phyloP scores from a whole-genome alignment of 2,888 invertebrate species.

The Pseudococcus longispinus region DNA sequence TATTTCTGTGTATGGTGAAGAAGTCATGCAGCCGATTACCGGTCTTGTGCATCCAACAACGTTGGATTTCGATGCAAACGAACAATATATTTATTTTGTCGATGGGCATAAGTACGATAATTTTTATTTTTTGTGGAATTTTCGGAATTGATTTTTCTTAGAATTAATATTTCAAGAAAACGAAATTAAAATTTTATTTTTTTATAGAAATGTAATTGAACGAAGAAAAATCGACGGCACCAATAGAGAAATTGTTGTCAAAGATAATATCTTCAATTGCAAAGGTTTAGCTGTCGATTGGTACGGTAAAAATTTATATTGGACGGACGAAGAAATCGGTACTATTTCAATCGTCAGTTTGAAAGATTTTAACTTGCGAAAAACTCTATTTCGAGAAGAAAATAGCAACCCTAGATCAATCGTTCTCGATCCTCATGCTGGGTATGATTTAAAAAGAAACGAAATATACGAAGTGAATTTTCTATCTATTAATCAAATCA shows the following conservation, averaged over 20 bases:
- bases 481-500: slow-evolving; percentile 59
- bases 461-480: not conserved
- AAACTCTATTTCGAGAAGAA: slow-evolving; percentile 68
- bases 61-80: slow-evolving; percentile 73
- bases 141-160: not conserved
- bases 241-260: slow-evolving; percentile 68
- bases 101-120: slow-evolving; percentile 64
- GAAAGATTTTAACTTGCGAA: slow-evolving; percentile 67
- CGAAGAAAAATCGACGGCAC: slow-evolving; percentile 72
- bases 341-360: slow-evolving; percentile 67
- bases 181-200: not conserved
- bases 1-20: slow-evolving; percentile 65
- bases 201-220: slow-evolving; percentile 67
- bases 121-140: not conserved
- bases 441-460: slow-evolving; percentile 64
- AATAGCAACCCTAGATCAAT: slow-evolving; percentile 72
- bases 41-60: slow-evolving; percentile 72
- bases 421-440: slow-evolving; percentile 72
- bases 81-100: slow-evolving; percentile 72
- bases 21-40: slow-evolving; percentile 75
- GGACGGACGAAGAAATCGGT: slow-evolving; percentile 78
- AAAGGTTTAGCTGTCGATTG: slow-evolving; percentile 85
- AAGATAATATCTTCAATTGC: slow-evolving; percentile 70
- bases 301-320: slow-evolving; percentile 82
- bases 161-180: too few relatives aligned